Evolutionary conservation across 2,888 invertebrate species (phyloP).

Genomic region (Hyles lineata): DNA sequence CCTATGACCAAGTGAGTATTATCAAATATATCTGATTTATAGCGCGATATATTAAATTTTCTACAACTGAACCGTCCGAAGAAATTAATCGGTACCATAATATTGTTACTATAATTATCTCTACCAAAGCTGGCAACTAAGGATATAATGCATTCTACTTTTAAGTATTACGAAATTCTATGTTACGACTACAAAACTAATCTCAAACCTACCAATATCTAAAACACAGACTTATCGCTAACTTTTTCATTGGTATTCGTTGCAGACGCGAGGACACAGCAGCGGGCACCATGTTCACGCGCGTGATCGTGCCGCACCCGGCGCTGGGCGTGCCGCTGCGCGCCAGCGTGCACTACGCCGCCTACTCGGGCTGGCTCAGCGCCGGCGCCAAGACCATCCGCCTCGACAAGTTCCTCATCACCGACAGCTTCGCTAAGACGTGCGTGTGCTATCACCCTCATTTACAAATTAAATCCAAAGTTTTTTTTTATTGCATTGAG

Average conservation of each 20-base stretch:
- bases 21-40: neutral
- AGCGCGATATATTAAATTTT: neutral
- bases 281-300: conserved; percentile 89
- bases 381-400: conserved; percentile 92
- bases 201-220: too few species aligned
- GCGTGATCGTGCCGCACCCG: conserved; percentile 95
- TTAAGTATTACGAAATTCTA: too few species aligned
- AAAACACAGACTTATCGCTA: too few species aligned
- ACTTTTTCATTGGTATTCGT: neutral
- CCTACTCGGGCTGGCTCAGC: conserved; percentile 96
- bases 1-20: conserved; percentile 91
- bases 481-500: too few species aligned
- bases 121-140: too few species aligned
- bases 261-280: conserved; percentile 91
- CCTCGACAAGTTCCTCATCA: conserved; percentile 92
- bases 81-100: too few species aligned
- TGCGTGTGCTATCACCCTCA: conserved; percentile 57
- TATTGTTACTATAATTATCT: too few species aligned
- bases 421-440: conserved; percentile 94
- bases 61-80: too few species aligned
- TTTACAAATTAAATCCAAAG: too few species aligned
- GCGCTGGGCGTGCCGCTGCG: conserved; percentile 90
- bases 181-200: too few species aligned
- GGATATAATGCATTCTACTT: too few species aligned
- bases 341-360: conserved; percentile 92